A percentile compares a stretch with the other conserved stretches of the same genome.
Evolutionary conservation across 2,888 invertebrate genomes (phyloP).

Genomic region (Ferrisia virgata): DNA sequence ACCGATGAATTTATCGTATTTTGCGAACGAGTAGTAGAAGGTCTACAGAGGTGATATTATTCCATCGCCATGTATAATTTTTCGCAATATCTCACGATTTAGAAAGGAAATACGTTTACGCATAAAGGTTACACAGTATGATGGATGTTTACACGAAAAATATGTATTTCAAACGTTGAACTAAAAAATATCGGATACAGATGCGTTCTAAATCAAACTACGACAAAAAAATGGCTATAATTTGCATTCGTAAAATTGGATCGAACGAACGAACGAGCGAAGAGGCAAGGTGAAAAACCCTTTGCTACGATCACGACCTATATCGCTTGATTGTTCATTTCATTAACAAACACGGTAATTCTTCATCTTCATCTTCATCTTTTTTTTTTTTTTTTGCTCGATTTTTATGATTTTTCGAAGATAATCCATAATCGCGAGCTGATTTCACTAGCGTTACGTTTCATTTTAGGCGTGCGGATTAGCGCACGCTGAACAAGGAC

Average conservation of each 20-base stretch:
- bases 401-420: neutral
- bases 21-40: no score
- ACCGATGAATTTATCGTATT: no score
- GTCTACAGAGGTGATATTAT: no score
- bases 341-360: neutral
- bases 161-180: neutral
- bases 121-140: no score
- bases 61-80: neutral
- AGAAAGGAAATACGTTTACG: neutral
- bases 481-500: neutral
- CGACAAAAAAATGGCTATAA: conserved; percentile 5
- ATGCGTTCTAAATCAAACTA: neutral
- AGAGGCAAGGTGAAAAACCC: neutral
- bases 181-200: neutral
- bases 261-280: no score
- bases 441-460: neutral
- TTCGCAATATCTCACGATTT: neutral
- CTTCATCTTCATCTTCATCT: no score
- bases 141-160: no score
- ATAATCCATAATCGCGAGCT: neutral
- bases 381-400: conserved; percentile 14
- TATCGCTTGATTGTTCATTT: neutral
- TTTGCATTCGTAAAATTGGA: no score
- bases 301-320: neutral
- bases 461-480: neutral